Evolutionary conservation across 2,888 invertebrate species (phyloP).

Genomic region (Cantharis rufa): DNA sequence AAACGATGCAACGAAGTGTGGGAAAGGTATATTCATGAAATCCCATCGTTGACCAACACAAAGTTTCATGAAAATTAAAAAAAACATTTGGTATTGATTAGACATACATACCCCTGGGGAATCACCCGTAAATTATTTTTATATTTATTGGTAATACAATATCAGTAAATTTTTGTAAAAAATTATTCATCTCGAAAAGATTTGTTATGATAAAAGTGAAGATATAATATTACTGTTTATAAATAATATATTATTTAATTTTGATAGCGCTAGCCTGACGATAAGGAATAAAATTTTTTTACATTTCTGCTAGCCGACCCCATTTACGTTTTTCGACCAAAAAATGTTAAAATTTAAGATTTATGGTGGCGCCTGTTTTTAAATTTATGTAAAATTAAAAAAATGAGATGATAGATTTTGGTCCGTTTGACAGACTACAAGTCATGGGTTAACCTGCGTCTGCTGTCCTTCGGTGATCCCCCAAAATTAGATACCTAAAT

Average conservation of each 20-base stretch:
- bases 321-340: neutral
- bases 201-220: neutral
- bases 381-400: neutral
- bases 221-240: neutral
- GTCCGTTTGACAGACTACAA: neutral
- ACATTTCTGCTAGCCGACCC: neutral
- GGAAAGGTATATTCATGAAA: neutral
- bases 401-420: neutral
- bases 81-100: too few relatives aligned
- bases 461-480: neutral
- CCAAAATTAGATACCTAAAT: neutral
- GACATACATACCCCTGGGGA: too few relatives aligned
- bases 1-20: slow-evolving; percentile 12
- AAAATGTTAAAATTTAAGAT: neutral
- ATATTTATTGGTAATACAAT: neutral
- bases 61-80: too few relatives aligned
- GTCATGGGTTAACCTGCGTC: neutral
- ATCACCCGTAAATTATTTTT: too few relatives aligned
- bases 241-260: neutral
- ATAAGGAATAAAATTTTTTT: neutral
- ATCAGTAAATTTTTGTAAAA: neutral
- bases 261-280: neutral
- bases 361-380: neutral
- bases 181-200: neutral
- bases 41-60: neutral